Percentiles rank a stretch among this genome's conserved stretches.
Evolutionary conservation across 2,888 invertebrate genomes (phyloP).

Genomic region (Dendrolimus pini): DNA sequence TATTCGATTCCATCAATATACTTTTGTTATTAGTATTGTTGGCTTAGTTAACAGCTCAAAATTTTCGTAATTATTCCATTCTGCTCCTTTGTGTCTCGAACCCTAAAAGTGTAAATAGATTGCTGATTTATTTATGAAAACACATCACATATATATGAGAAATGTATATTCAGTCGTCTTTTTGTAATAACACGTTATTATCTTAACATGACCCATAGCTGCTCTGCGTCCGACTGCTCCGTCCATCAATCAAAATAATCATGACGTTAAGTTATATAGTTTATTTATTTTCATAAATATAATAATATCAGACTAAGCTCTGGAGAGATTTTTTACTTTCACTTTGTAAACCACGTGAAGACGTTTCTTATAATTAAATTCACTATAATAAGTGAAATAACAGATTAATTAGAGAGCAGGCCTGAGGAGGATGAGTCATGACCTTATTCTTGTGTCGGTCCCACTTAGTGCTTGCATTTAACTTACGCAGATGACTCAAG

Average conservation of each 20-base stretch:
- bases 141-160: neutral
- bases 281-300: neutral
- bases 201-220: conserved; percentile 31
- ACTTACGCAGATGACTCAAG: conserved; percentile 49
- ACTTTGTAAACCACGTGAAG: conserved; percentile 2
- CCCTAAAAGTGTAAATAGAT: no score
- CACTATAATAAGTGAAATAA: neutral
- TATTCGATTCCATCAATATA: neutral
- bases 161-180: conserved; percentile 6
- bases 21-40: no score
- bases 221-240: conserved; percentile 23
- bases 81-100: no score
- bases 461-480: conserved; percentile 20
- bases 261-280: neutral
- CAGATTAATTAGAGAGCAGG: neutral
- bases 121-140: no score
- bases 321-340: neutral
- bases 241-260: conserved; percentile 42
- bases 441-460: conserved; percentile 39
- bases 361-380: conserved; percentile 2
- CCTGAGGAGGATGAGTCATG: conserved; percentile 45
- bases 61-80: no score
- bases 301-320: neutral
- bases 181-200: conserved; percentile 37
- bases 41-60: no score